phyloP scores from a whole-genome alignment of 1,140 invertebrate genomes.

The Sinella curviseta region DNA sequence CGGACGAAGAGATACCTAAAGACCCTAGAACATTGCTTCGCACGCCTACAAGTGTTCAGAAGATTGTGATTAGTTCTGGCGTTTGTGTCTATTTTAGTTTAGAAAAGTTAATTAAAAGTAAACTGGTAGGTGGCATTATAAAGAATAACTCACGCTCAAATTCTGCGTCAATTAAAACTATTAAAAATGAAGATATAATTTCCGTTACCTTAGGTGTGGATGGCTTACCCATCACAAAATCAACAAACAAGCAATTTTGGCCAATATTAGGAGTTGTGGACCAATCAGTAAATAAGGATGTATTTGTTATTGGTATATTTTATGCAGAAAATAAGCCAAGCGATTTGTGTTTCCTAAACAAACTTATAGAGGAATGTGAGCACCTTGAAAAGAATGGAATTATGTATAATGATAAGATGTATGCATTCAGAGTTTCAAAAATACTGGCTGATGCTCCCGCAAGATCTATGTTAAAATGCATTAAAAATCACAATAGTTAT shows the following conservation, averaged over 20 bases:
- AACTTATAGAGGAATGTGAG: constrained; percentile 15
- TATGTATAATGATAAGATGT: neutral
- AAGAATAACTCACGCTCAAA: too few relatives aligned
- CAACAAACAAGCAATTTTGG: constrained; percentile 35
- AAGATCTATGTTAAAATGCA: constrained; percentile 22
- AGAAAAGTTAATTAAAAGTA: neutral
- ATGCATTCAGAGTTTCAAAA: constrained; percentile 29
- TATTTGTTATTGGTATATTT: constrained; percentile 28
- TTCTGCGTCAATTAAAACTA: too few relatives aligned
- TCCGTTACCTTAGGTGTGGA: constrained; percentile 17
- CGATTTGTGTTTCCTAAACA: neutral
- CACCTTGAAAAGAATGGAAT: neutral
- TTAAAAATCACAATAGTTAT: constrained; percentile 32
- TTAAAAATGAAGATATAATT: neutral
- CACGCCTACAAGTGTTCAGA: constrained; percentile 12
- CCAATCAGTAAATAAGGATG: constrained; percentile 17
- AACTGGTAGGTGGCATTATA: too few relatives aligned
- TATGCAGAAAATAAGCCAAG: constrained; percentile 35
- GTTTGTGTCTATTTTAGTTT: constrained; percentile 24
- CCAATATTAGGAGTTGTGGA: constrained; percentile 32
- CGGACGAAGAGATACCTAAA: neutral
- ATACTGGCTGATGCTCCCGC: constrained; percentile 38
- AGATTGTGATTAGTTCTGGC: neutral
- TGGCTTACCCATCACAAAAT: constrained; percentile 34
- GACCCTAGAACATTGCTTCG: constrained; percentile 18